Evolutionary conservation across 2,797 vertebrate genomes (phyloP), one percentile per base, ranked within the genome.

Genomic region (Psittacula derbiana): DNA sequence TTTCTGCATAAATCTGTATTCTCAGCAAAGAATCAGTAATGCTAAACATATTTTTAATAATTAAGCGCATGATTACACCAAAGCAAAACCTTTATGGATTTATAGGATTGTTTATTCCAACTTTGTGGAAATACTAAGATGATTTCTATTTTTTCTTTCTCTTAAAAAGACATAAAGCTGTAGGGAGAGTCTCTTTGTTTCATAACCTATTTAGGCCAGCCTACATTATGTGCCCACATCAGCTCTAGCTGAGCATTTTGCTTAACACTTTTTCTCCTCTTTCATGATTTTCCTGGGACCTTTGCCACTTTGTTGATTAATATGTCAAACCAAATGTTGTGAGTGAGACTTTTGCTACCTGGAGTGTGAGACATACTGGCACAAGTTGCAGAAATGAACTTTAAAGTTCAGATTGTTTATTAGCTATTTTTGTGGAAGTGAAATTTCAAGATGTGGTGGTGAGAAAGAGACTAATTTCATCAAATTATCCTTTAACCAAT

Each of bases 261-360:
- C n/a, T 97, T 90, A 88, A 91, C 43, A 65, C 38, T 94, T 94
- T 79, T 86, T 60, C 44, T 91, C 24, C 70, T 80, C 67, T 95
- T 83, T 94, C 55, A 60, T 67, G 44, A 91, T 75, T 90, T 97
- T 95, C 47, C 60, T 64, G 36, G 57, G 76, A 90, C 69, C 67
- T 94, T 96, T 97, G 86, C 58, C 93, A 80, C 41, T 66, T 14
- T 58, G 44, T 80, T 95, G 84, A 93, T 96, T 91, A 94, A 65
- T 95, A 74, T 87, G 91, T 96, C 94, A 97, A 94, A 93, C 66
- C 88, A 94, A 96, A 96, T 82, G 87, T 49, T 92, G 61, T 83
- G 72, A 95, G 58, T 85, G 65, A 96, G 87, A 94, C 50, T 94
- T 86, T 66, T 83, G 18, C 41, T 82, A 61, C 66, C 41, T 83